phyloP scores from a whole-genome alignment of 2,113 vertebrate genomes.

The Sus scrofa region T2T-Sscrofa CM000830.6:119663501-119664000 shows the following conservation, averaged over 20 bases:
- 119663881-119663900: background rate
- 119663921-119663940: background rate
- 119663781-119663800: conserved; percentile 12
- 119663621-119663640: background rate
- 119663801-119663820: conserved; percentile 28
- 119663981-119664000: background rate
- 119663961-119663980: background rate
- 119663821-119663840: background rate
- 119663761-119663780: conserved; percentile 29
- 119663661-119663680: background rate
- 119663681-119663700: background rate
- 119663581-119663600: conserved; percentile 30
- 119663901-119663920: background rate
- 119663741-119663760: background rate
- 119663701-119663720: background rate
- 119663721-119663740: conserved; percentile 14
- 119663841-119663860: background rate
- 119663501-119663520: conserved; percentile 45
- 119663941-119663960: background rate
- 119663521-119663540: conserved; percentile 41
- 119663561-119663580: background rate
- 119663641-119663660: background rate
- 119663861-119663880: background rate
- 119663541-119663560: background rate
- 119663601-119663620: conserved; percentile 38